Percentiles rank a stretch among this genome's conserved stretches.
phyloP scores from a whole-genome alignment of 2,888 invertebrate species.

The Incurvaria masculella region DNA sequence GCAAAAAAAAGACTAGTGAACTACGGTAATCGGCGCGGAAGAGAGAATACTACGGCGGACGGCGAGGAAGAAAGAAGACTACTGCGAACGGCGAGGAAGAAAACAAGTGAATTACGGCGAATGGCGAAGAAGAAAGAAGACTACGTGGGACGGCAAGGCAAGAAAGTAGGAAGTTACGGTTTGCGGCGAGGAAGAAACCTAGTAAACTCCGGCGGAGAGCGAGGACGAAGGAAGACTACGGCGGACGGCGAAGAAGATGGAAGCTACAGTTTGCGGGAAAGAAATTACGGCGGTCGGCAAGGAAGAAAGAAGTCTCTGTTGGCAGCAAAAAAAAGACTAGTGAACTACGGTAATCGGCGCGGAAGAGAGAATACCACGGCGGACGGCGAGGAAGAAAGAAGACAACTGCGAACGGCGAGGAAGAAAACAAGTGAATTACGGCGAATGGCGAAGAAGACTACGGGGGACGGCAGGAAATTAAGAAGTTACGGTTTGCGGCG shows the following conservation, averaged over 20 bases:
- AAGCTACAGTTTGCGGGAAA: not conserved
- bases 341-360: not conserved
- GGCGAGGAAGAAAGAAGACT: not conserved
- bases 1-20: not conserved
- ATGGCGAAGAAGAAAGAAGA: not conserved
- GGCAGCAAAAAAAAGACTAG: not conserved
- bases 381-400: not conserved
- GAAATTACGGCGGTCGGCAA: not conserved
- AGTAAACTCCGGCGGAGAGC: not conserved
- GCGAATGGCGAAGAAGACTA: constrained; percentile 4
- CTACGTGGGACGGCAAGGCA: not conserved
- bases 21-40: not conserved
- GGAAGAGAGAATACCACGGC: not conserved
- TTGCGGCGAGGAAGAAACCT: not conserved
- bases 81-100: not conserved
- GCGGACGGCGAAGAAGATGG: not conserved
- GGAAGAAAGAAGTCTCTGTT: not conserved
- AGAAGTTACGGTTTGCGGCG: not conserved
- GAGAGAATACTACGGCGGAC: not conserved
- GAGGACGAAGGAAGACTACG: not conserved
- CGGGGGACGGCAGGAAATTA: not conserved
- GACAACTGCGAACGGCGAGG: not conserved
- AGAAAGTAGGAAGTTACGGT: not conserved
- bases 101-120: not conserved
- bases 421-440: not conserved